phyloP scores from a whole-genome alignment of 2,797 vertebrate species.

The Dendrocincla tyrannina region DNA sequence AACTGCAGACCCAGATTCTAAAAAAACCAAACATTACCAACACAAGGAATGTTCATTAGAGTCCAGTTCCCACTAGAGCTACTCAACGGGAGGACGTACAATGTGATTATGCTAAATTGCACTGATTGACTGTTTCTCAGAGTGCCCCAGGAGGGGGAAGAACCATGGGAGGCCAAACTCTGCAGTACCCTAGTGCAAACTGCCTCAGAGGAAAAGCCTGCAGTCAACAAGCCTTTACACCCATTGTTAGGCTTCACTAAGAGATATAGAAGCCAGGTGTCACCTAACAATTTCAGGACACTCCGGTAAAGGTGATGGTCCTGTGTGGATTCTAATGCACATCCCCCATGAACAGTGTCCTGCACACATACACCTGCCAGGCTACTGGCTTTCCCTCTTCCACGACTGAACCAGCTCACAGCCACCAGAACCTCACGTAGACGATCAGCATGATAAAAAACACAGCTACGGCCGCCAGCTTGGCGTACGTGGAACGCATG shows the following conservation, averaged over 20 bases:
- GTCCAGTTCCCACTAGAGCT: slow-evolving; percentile 57
- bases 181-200: slow-evolving; percentile 56
- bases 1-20: slow-evolving; percentile 57
- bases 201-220: slow-evolving; percentile 72
- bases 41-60: slow-evolving; percentile 79
- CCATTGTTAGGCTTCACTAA: slow-evolving; percentile 55
- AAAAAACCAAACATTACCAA: slow-evolving; percentile 68
- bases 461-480: slow-evolving; percentile 92
- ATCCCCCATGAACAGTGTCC: slow-evolving; percentile 70
- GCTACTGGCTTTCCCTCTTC: slow-evolving; percentile 61
- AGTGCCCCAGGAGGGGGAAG: background rate
- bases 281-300: slow-evolving; percentile 64
- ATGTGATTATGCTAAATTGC: slow-evolving; percentile 23
- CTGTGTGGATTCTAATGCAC: slow-evolving; percentile 76
- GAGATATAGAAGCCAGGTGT: slow-evolving; percentile 28
- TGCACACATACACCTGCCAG: slow-evolving; percentile 65
- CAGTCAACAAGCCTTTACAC: slow-evolving; percentile 61
- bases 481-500: slow-evolving; percentile 98
- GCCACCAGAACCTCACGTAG: slow-evolving; percentile 99
- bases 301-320: slow-evolving; percentile 32
- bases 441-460: slow-evolving; percentile 99
- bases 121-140: slow-evolving; percentile 18
- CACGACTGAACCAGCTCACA: slow-evolving; percentile 77
- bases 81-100: slow-evolving; percentile 51
- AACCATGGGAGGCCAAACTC: slow-evolving; percentile 17